Base-by-base conservation (phyloP, 2,113 vertebrate species). In the Gymnogyps californianus region DNA sequence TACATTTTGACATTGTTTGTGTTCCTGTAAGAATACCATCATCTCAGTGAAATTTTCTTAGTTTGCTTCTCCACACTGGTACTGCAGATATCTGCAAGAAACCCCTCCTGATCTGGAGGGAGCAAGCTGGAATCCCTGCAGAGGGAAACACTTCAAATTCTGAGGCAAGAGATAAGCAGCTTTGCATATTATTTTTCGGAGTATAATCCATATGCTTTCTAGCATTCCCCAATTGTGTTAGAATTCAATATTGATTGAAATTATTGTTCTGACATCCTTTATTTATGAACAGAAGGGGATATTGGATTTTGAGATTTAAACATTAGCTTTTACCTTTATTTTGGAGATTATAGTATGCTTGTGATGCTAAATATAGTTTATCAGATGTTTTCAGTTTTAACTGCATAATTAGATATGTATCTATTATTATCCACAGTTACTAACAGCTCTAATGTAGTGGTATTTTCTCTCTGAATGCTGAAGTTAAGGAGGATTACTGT, bases 91-190 rank as follows among this genome's bases (percentile, higher is more conserved):
- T 4, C 52, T 55, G 40, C 44, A 79, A 71, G 66, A 89, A 87
- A 67, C 2, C 29, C 8, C 7, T 87, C 6, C 16, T 80, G 62
- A 55, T 69, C 18, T 85, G 22, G 22, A 77, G 51, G 55, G 2
- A 83, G 54, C 7, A 76, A 90, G 17, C 12, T 80, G 62, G 11
- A 93, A 77, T 89, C 34, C 18, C 66, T 74, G 57, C 11, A 47
- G 77, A 91, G 36, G 16, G 58, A 94, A 95, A 69, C 51, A 90
- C 47, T 94, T 85, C 64, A 78, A 76, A 90, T 93, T 93, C 66
- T 76, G 17, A 84, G 36, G 42, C 64, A 92, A 51, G 40, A 55
- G 46, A 83, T 93, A 94, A 89, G 72, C 42, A 77, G 47, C 21
- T 91, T 55, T 70, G 44, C 47, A 51, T 69, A 46, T 46, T 52